Evolutionary conservation across 2,888 invertebrate species (phyloP).

Genomic region (Drosophila meridiana): DNA sequence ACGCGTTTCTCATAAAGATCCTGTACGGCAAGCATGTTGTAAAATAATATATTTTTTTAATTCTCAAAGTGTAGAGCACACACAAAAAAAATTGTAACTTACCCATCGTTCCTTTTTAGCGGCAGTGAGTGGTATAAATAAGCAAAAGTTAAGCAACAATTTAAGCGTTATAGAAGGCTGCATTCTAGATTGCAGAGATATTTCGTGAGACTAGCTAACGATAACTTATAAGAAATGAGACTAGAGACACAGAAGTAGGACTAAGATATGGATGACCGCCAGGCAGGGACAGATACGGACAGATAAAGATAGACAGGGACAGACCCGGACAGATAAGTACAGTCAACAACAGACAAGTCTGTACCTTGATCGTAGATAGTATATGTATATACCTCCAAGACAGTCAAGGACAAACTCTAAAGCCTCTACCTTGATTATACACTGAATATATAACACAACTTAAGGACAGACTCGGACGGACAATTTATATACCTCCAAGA

Average conservation of each 20-base stretch:
- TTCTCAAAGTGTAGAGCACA: neutral
- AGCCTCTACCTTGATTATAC: too few relatives aligned
- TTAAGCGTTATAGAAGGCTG: conserved; percentile 7
- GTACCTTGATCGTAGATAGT: neutral
- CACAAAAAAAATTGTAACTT: conserved; percentile 65
- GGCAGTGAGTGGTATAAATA: conserved; percentile 13
- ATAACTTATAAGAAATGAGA: neutral
- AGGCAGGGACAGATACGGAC: neutral
- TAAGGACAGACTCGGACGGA: too few relatives aligned
- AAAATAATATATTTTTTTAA: conserved; percentile 8
- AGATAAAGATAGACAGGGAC: neutral
- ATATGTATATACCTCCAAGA: neutral
- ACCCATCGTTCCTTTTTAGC: conserved; percentile 84
- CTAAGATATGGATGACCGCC: neutral
- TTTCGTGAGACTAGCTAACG: neutral
- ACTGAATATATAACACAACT: too few relatives aligned
- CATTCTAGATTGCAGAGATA: neutral
- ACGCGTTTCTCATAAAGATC: conserved; percentile 85
- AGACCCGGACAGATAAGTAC: neutral
- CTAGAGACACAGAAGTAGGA: neutral
- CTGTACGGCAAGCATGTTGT: conserved; percentile 75
- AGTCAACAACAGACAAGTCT: neutral
- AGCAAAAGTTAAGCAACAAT: conserved; percentile 15
- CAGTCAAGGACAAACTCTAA: too few relatives aligned
- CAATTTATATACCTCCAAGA: too few relatives aligned